These are phyloP conservation scores for Falcunculus frontatus DNA, from an alignment of 2,113 vertebrate genomes.

Conservation along the genomic window DNA sequence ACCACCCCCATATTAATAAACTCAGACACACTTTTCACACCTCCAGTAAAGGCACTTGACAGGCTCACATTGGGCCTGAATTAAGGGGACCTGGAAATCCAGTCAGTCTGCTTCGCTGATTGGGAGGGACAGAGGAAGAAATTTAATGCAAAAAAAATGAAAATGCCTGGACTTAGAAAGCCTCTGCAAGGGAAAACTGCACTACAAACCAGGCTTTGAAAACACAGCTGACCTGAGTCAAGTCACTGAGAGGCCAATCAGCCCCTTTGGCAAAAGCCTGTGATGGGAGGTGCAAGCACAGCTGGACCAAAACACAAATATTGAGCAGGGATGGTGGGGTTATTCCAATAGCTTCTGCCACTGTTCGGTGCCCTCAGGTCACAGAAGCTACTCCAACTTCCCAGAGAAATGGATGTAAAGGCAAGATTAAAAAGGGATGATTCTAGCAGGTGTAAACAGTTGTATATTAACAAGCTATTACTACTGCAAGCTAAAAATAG, in stretches of 20 bases:
- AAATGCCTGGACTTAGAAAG: neutral
- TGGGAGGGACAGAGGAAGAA: neutral
- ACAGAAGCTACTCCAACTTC: neutral
- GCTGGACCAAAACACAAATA: neutral
- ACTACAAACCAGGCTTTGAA: neutral
- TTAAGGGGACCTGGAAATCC: neutral
- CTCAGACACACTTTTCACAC: neutral
- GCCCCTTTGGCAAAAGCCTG: neutral
- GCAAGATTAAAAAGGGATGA: neutral
- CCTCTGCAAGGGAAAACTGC: neutral
- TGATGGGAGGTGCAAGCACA: neutral
- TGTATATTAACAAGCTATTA: conserved; percentile 11
- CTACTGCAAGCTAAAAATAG: neutral
- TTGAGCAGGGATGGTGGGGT: too few relatives aligned
- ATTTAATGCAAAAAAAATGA: neutral
- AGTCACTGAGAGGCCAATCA: neutral
- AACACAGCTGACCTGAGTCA: neutral
- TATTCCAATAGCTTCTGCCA: neutral
- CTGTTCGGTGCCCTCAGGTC: neutral
- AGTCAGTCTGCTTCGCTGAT: neutral
- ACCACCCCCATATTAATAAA: neutral
- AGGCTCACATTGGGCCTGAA: neutral
- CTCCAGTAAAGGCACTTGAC: conserved; percentile 3
- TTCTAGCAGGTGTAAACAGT: neutral
- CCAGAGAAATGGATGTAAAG: neutral